Conservation (phyloP, 2,113 vertebrate species). For the Rhabdornis inornatus region DNA sequence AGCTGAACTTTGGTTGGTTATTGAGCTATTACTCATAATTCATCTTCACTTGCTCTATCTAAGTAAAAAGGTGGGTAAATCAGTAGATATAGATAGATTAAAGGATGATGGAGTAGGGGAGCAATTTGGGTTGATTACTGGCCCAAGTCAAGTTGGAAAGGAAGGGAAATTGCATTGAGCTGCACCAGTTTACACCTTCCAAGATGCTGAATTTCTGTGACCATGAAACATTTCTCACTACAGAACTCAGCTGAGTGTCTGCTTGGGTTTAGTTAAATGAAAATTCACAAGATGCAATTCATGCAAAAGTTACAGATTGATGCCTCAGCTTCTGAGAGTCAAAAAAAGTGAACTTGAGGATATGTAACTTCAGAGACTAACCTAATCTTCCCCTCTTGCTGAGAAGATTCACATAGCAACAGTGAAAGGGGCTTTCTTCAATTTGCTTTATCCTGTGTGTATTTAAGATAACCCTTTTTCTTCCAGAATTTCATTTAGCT, state of each 20-base stretch:
- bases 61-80: background rate
- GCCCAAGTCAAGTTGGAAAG: background rate
- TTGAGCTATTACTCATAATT: background rate
- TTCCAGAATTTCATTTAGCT: constrained; percentile 62
- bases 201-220: background rate
- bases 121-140: background rate
- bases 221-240: background rate
- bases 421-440: constrained; percentile 48
- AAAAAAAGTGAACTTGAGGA: constrained; percentile 5
- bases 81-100: background rate
- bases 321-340: constrained; percentile 10
- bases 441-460: constrained; percentile 48
- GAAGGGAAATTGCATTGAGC: background rate
- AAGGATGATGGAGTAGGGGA: background rate
- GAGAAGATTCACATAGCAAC: constrained; percentile 52
- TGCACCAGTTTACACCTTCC: background rate
- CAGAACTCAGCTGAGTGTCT: background rate
- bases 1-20: constrained; percentile 12
- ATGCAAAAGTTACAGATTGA: constrained; percentile 14
- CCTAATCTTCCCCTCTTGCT: constrained; percentile 15
- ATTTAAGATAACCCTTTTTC: constrained; percentile 51
- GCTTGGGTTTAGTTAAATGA: background rate
- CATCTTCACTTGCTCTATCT: background rate
- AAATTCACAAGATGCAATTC: constrained; percentile 18
- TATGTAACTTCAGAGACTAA: constrained; percentile 8